Evolutionary conservation across 2,797 vertebrate species (phyloP).

Genomic region (Myotis daubentonii): DNA sequence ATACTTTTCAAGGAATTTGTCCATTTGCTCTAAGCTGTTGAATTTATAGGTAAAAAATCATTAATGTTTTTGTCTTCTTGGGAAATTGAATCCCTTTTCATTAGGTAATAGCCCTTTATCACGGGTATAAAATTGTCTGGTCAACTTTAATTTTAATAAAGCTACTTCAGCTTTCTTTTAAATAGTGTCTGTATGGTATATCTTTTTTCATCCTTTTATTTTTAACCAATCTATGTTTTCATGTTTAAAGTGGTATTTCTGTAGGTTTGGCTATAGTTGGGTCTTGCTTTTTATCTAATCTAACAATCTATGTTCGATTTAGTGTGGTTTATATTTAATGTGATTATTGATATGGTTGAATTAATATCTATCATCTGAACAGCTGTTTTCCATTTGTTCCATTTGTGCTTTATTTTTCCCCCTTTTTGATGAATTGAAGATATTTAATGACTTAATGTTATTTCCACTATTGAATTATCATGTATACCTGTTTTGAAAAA

Average conservation of each 20-base stretch:
- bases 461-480: constrained; percentile 2
- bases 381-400: constrained; percentile 14
- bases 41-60: constrained; percentile 48
- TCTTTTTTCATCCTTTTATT: constrained; percentile 4
- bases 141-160: constrained; percentile 33
- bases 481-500: not conserved
- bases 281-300: not conserved
- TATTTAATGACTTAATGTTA: not conserved
- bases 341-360: not conserved
- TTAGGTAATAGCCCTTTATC: constrained; percentile 15
- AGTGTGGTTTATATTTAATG: constrained; percentile 20
- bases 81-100: constrained; percentile 36
- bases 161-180: not conserved
- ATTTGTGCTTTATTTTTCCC: not conserved
- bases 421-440: constrained; percentile 4
- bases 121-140: not conserved
- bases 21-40: constrained; percentile 14
- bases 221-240: not conserved
- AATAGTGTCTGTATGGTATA: not conserved
- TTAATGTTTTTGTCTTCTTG: constrained; percentile 37
- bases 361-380: not conserved
- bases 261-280: not conserved
- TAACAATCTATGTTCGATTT: constrained; percentile 22
- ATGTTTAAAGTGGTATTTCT: constrained; percentile 41
- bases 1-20: constrained; percentile 37